Evolutionary conservation across 2,797 vertebrate genomes (phyloP), one percentile per base, ranked within the genome.

Genomic region (Peromyscus aztecus): DNA sequence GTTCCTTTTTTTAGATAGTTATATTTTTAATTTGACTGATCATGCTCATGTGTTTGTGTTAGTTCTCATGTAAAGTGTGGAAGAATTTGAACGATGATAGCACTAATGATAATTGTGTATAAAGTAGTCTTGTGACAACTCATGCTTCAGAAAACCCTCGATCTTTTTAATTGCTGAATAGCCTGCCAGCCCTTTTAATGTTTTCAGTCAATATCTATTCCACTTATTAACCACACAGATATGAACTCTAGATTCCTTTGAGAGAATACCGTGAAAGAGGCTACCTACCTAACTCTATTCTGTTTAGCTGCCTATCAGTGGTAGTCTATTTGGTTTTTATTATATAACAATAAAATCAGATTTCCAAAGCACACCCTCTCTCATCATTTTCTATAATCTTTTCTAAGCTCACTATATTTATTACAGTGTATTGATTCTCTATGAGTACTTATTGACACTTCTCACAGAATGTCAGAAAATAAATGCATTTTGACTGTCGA

Each of bases 151-250:
- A 93, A 89, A 94, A 97, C 21, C 9, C 11, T 71, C 3, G 4
- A 29, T 75, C 84, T 63, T 19, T 83, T 95, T 75, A 78, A 76
- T 89, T 23, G 29, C 59, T 29, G 4, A 69, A 63, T 24, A 95
- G 23, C 52, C 43, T 91, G 49, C n/a, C 23, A 52, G 77, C 2
- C 23, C 9, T 14, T 96, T 94, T 73, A 65, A 8, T 55, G 63
- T 87, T 95, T 96, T 78, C 69, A 76, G 81, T 24, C 46, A 13
- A n/a, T 90, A 23, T 49, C 27, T 29, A n/a, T 73, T 92, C 71
- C 16, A 83, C 89, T 67, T 78, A 19, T 76, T 92, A 57, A 29
- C 71, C 12, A 57, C 12, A 82, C 27, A 7, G 31, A 78, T 76
- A 19, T 90, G 61, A 92, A 75, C 9, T 89, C 27, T 24, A 75